Evolutionary conservation across 1,140 invertebrate genomes (phyloP), one percentile per base, ranked within the genome.

Genomic region (Pomacea maculata): DNA sequence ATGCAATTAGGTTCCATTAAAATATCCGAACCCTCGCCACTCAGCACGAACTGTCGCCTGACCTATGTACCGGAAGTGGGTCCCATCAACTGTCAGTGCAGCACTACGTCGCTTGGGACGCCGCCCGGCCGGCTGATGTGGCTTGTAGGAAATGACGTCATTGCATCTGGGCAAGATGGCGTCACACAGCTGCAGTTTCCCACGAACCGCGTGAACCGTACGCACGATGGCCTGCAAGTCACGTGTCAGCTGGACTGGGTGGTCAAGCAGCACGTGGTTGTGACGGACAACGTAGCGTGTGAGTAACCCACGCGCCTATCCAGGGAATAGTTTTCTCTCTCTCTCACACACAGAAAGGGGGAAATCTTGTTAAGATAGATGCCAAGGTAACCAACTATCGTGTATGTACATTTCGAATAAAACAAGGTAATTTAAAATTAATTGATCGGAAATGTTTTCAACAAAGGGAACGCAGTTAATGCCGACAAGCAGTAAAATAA

Each of bases 111-210:
- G 12, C 11, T 70, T 14, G 67, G 67, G 11, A 70, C n/a, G 11
- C 67, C 67, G 1, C 12, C 21, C 6, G 67, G 67, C 10, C 12
- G 67, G 9, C 67, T 70, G 67, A 14, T 2, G 21, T 70, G 67
- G 67, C 29, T 25, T 70, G 21, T 34, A 6, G 67, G 67, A 25
- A 34, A 70, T 21, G 67, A n/a, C 12, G 6, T 70, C 67, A n/a
- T 70, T 9, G 11, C 67, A 15, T 12, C 67, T 34, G 67, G 67
- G 0, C 12, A n/a, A 5, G 0, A 70, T 34, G 67, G 21, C 29
- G 67, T 25, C 67, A 70, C 12, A 34, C 67, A 70, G 67, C 67
- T 70, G 67, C 29, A 34, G 67, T 70, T 70, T 21, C 67, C 67
- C 67, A 25, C 67, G 21, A 70, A n/a, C 67, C 21, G 21, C 21